Base-by-base conservation (phyloP, 1,140 invertebrate species). In the Phthorimaea operculella region DNA sequence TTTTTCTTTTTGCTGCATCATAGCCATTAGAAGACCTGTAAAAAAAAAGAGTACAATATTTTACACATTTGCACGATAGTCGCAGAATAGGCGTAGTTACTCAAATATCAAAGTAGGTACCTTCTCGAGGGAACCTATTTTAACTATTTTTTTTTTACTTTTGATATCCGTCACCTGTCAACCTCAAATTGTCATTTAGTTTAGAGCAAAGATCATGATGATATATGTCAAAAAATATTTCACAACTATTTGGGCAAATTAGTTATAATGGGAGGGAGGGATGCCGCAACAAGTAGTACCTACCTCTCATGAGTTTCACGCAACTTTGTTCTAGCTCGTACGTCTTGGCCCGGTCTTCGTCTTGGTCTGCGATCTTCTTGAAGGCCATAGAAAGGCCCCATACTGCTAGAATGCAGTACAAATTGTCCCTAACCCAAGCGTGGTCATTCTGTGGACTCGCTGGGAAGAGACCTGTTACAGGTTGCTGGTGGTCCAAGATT, bases 331-430 rank as follows among this genome's bases (percentile, higher is more conserved):
- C 97, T 6, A 99, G 87, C 82, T 99, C 98, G 79, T 98, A 99
- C 4, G 96, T 96, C 87, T 98, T 99, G 0, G 97, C 96, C 62
- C 97, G 86, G 80, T 99, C 98, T 87, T 99, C 98, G 87, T 99
- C 98, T 75, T 97, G 92, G 85, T 99, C 98, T 3, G 97, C 96
- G 73, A 96, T 97, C 87, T 99, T 99, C 79, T 98, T 98, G 79
- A 99, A 99, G 0, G 98, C 95, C 92, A 99, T 95, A 2, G 97
- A 96, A 1, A 99, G 87, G 10, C 96, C 97, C 98, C 98, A 99
- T 9, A 99, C 95, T 12, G 97, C 94, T 58, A 99, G 85, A 65
- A 98, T 96, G 61, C 96, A 97, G 75, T 99, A 99, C 0, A 99
- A 90, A 89, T 99, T 99, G 78, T 99, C 98, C 14, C 98, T 89